These are phyloP conservation scores for Patella caerulea DNA, from an alignment of 2,888 invertebrate genomes.

Conservation along the genomic window DNA sequence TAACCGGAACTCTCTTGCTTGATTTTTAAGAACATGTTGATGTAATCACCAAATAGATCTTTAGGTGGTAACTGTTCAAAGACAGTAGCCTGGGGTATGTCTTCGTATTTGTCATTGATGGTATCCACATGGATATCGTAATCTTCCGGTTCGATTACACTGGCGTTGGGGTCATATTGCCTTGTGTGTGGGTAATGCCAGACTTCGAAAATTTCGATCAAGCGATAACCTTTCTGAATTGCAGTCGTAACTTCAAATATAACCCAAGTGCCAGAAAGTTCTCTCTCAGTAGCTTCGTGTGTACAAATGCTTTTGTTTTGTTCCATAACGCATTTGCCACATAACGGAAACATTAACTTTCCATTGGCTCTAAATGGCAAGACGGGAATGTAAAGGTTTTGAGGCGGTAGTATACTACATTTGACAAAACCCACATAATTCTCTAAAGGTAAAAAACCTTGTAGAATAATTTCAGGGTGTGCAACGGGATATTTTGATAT, in stretches of 20 bases:
- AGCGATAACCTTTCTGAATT: not conserved
- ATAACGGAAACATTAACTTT: not conserved
- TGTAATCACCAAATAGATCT: not conserved
- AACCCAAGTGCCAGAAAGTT: not conserved
- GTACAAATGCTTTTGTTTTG: not conserved
- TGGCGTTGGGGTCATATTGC: not conserved
- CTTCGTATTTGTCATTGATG: not conserved
- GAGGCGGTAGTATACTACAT: no score
- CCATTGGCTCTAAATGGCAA: not conserved
- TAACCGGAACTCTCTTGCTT: not conserved
- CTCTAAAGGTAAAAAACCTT: no score
- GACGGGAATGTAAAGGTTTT: not conserved
- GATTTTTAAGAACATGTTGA: not conserved
- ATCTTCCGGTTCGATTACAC: not conserved
- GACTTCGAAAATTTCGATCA: not conserved
- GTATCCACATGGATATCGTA: not conserved
- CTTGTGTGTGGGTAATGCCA: not conserved
- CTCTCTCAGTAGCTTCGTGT: not conserved
- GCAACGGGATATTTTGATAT: not conserved
- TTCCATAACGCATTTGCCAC: not conserved
- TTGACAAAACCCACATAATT: no score
- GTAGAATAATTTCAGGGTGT: not conserved
- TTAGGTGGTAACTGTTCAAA: not conserved
- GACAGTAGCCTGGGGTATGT: not conserved
- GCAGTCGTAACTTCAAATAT: not conserved